phyloP scores from a whole-genome alignment of 2,113 vertebrate genomes.

The Pungitius pungitius region DNA sequence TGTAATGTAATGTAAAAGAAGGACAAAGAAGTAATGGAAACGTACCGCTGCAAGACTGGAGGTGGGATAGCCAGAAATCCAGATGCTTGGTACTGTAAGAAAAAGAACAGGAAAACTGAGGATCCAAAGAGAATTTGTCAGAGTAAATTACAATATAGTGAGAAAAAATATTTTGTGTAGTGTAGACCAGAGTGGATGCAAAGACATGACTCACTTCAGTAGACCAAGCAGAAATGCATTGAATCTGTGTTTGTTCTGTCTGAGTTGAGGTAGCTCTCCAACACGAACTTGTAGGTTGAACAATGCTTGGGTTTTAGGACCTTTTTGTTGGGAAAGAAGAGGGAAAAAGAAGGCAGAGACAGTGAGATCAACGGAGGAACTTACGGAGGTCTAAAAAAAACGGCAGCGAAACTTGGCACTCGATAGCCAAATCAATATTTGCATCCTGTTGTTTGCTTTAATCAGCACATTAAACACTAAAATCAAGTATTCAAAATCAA shows the following conservation, averaged over 20 bases:
- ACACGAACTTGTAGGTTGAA: conserved; percentile 85
- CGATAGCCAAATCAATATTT: conserved; percentile 40
- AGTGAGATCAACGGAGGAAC: conserved; percentile 14
- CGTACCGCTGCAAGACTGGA: conserved; percentile 89
- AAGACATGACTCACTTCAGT: conserved; percentile 86
- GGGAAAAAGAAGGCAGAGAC: background rate
- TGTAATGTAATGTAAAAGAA: too few species aligned
- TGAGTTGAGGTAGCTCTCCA: conserved; percentile 85
- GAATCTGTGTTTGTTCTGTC: conserved; percentile 87
- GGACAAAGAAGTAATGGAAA: conserved; percentile 8
- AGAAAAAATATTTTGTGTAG: background rate
- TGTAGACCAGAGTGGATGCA: background rate
- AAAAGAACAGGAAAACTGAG: conserved; percentile 11
- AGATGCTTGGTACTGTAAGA: conserved; percentile 86
- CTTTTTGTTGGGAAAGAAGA: conserved; percentile 66
- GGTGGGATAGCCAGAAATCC: conserved; percentile 90
- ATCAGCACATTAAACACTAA: conserved; percentile 51
- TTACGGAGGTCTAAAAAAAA: conserved; percentile 22
- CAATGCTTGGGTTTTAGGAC: conserved; percentile 79
- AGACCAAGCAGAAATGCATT: conserved; percentile 94
- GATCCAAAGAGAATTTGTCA: background rate
- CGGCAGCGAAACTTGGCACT: conserved; percentile 46
- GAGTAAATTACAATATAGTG: background rate
- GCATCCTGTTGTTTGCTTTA: conserved; percentile 43
- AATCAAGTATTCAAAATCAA: too few species aligned